Conservation (phyloP, 2,888 invertebrate genomes). For the Drosophila kanekoi region DNA sequence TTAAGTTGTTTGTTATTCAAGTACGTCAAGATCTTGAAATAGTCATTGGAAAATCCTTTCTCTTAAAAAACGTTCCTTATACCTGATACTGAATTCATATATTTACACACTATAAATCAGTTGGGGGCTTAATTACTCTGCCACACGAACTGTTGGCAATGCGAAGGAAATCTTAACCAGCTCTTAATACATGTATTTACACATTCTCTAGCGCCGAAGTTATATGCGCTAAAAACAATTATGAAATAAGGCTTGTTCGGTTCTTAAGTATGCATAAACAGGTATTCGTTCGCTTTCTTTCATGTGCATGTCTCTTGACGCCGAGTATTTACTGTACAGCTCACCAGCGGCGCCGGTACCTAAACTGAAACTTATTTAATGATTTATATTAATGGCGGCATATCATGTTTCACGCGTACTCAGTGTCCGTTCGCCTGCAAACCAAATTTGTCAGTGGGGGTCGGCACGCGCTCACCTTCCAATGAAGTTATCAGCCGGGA, state of each 20-base stretch:
- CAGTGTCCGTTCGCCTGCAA: constrained; percentile 63
- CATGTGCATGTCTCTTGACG: constrained; percentile 43
- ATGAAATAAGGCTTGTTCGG: constrained; percentile 12
- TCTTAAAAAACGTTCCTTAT: background rate
- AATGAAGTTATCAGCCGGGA: constrained; percentile 66
- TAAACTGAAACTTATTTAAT: constrained; percentile 73
- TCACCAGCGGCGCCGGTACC: constrained; percentile 55
- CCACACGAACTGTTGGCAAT: background rate
- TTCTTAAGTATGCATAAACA: constrained; percentile 27
- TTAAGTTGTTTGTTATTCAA: too few species aligned
- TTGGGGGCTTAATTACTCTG: background rate
- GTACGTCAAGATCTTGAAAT: too few species aligned
- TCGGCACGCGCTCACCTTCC: constrained; percentile 84
- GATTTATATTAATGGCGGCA: constrained; percentile 83
- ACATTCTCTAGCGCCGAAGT: background rate
- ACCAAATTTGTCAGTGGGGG: constrained; percentile 85
- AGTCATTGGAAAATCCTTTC: too few species aligned
- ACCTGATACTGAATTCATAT: background rate
- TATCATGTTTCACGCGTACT: constrained; percentile 83
- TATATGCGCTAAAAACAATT: constrained; percentile 14
- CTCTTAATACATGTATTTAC: background rate
- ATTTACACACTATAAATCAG: constrained; percentile 9
- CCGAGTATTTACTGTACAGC: constrained; percentile 39
- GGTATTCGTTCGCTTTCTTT: constrained; percentile 30
- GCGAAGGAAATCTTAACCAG: background rate